Evolutionary conservation across 2,888 invertebrate genomes (phyloP).

Genomic region (Mellilla xanthometata): DNA sequence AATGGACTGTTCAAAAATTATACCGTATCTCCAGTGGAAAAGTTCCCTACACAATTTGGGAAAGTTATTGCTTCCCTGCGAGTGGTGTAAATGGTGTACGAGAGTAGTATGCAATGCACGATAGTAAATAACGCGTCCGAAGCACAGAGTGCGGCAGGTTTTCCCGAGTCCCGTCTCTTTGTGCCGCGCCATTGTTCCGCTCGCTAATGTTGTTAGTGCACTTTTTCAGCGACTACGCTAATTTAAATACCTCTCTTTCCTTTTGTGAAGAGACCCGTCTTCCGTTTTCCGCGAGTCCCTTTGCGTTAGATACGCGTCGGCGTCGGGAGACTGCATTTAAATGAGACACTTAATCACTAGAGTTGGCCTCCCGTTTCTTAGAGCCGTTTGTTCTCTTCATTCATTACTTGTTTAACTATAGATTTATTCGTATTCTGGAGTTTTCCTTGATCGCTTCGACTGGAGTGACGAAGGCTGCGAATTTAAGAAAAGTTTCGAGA

Average conservation of each 20-base stretch:
- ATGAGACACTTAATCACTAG: slow-evolving; percentile 82
- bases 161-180: slow-evolving; percentile 65
- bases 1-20: no score
- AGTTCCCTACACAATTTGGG: background rate
- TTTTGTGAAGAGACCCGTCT: slow-evolving; percentile 78
- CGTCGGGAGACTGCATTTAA: slow-evolving; percentile 80
- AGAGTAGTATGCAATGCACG: slow-evolving; percentile 2
- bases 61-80: slow-evolving; percentile 1
- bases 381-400: slow-evolving; percentile 74
- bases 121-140: slow-evolving; percentile 31
- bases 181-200: slow-evolving; percentile 74
- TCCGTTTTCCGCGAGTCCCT: slow-evolving; percentile 79
- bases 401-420: slow-evolving; percentile 58
- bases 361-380: slow-evolving; percentile 73
- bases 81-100: background rate
- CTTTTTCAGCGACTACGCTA: slow-evolving; percentile 80
- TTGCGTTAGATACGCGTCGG: slow-evolving; percentile 78
- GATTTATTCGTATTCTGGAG: slow-evolving; percentile 35
- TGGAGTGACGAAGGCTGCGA: no score
- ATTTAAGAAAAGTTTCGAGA: no score
- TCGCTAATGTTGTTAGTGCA: slow-evolving; percentile 81
- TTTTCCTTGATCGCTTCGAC: slow-evolving; percentile 16
- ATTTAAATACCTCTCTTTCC: slow-evolving; percentile 80
- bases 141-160: slow-evolving; percentile 38
- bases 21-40: background rate